Percentiles rank a stretch among this genome's conserved stretches.
Evolutionary conservation across 1,140 invertebrate species (phyloP).

Genomic region (Eriocheir sinensis): DNA sequence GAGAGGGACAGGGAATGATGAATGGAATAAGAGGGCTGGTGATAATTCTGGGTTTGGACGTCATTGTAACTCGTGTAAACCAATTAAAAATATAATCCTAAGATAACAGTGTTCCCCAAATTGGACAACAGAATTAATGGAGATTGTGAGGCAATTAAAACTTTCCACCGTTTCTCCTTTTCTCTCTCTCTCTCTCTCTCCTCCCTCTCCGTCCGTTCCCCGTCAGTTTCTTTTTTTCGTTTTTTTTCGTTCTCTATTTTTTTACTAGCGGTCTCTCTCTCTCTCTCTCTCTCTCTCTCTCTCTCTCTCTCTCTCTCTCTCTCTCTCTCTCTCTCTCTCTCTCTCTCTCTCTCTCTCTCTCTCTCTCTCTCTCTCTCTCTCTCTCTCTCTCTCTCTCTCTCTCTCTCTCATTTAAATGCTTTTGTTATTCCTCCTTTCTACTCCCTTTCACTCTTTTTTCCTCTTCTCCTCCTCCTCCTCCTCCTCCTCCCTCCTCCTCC

Average conservation of each 20-base stretch:
- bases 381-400: background rate
- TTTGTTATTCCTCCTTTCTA: background rate
- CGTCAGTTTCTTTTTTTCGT: background rate
- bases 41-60: background rate
- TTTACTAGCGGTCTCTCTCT: background rate
- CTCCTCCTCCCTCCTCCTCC: conserved; percentile 12
- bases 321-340: background rate
- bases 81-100: background rate
- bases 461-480: background rate
- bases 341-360: background rate
- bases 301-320: background rate
- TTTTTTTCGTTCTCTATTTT: background rate
- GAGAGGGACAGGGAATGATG: too few species aligned
- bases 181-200: background rate
- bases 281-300: background rate
- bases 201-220: background rate
- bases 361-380: background rate
- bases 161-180: background rate
- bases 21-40: too few species aligned
- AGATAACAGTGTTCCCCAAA: background rate
- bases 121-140: background rate
- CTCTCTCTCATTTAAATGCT: background rate
- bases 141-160: background rate
- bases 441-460: conserved; percentile 18
- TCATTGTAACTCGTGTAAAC: background rate